Evolutionary conservation across 2,797 vertebrate genomes (phyloP).

Genomic region (Uromys caudimaculatus): DNA sequence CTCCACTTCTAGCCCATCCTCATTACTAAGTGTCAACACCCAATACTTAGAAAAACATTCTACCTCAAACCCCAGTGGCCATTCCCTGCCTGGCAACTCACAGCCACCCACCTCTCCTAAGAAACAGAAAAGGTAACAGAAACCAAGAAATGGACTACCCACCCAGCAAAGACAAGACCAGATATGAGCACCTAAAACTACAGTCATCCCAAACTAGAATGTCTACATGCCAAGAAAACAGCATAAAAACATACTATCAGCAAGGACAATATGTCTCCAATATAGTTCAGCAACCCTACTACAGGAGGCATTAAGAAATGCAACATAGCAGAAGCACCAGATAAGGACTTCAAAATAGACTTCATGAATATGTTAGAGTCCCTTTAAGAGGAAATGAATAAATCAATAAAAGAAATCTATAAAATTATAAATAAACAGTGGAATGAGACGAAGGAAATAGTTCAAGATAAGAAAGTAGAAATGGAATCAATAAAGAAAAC

Average conservation of each 20-base stretch:
- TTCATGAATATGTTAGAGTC: background rate
- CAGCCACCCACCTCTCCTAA: background rate
- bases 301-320: background rate
- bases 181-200: background rate
- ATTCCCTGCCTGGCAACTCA: background rate
- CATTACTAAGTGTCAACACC: background rate
- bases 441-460: background rate
- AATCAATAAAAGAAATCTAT: background rate
- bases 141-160: background rate
- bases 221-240: background rate
- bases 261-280: background rate
- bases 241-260: background rate
- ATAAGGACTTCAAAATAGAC: background rate
- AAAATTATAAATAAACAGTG: background rate
- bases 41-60: background rate
- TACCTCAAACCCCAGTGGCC: background rate
- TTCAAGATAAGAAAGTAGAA: background rate
- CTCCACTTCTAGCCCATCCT: background rate
- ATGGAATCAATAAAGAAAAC: background rate
- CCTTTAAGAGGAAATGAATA: background rate
- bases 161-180: background rate
- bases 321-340: background rate
- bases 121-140: background rate
- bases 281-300: background rate
- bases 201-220: background rate